phyloP scores from a whole-genome alignment of 1,140 invertebrate species.

The Eumaeus atala region DNA sequence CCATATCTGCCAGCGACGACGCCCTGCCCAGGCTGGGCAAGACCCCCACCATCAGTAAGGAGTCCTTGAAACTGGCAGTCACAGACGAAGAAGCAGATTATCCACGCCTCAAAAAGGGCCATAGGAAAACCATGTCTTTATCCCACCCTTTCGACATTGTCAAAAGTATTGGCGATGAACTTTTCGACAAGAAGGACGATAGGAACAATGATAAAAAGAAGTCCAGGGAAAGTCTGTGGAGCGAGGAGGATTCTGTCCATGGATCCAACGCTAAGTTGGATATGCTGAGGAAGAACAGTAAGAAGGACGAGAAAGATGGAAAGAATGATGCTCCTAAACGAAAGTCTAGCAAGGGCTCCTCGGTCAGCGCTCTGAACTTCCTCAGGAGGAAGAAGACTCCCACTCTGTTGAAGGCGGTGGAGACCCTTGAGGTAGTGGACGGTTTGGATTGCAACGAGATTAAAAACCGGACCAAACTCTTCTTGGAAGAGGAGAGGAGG shows the following conservation, averaged over 20 bases:
- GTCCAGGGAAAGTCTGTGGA: conserved; percentile 65
- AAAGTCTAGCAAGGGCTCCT: conserved; percentile 61
- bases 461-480: conserved; percentile 52
- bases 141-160: conserved; percentile 81
- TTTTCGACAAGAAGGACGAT: conserved; percentile 60
- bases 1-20: conserved; percentile 66
- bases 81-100: conserved; percentile 61
- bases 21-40: conserved; percentile 50
- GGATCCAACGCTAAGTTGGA: conserved; percentile 55
- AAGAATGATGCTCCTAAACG: conserved; percentile 56
- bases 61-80: conserved; percentile 59
- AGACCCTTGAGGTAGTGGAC: conserved; percentile 51
- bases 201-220: conserved; percentile 64
- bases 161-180: conserved; percentile 63
- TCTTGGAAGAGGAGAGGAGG: conserved; percentile 60
- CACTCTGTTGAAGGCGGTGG: conserved; percentile 50
- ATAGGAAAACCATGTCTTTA: conserved; percentile 88
- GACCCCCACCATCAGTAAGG: conserved; percentile 63
- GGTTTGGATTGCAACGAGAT: conserved; percentile 48
- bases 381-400: conserved; percentile 63
- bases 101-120: conserved; percentile 49
- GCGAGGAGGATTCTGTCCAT: conserved; percentile 62
- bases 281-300: conserved; percentile 58
- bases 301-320: conserved; percentile 60
- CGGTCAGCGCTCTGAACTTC: conserved; percentile 63